Base-by-base conservation (phyloP, 2,888 invertebrate genomes). In the Hipparchia sbordonii region DNA sequence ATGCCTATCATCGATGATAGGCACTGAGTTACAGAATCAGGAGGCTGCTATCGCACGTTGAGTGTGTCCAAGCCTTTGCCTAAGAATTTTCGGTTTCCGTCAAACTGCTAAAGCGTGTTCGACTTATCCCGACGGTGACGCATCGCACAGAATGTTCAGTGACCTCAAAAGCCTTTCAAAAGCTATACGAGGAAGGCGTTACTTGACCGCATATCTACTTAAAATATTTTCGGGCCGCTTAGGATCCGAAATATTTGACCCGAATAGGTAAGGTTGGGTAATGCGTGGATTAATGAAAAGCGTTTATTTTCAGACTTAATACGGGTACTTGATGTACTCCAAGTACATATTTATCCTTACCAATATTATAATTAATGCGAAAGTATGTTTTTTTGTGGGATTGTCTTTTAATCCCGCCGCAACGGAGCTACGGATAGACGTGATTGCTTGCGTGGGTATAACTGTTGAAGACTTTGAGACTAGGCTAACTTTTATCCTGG, bases 141-240 rank as follows among this genome's bases (percentile, higher is more conserved):
- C 73, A 67, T 70, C 70, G 79, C 82, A 84, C 23, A 87, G 87
- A 89, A 88, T 87, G 82, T 83, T 82, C 82, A 82, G 77, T 84
- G 88, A 88, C 89, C 89, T 84, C 89, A 83, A 87, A 84, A 81
- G 81, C 86, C 81, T 83, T 84, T 86, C 84, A 85, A 77, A 80
- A 83, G 86, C 84, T 79, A 23, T 23, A 81, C 79, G 80, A 79
- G 79, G 86, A 87, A 33, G 33, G 23, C 59, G 13, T 59, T 57
- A 57, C 57, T 57, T 8, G 85, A 86, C 88, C 88, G 39, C 39
- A 39, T 39, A 85, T 33, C 2, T 85, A 84, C 86, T 84, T 85
- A 87, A 89, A 90, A 89, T 88, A 88, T 88, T 86, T 88, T 84
- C 5, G 62, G 48, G 48, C 46, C 62, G 45, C 23, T 48, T 13